phyloP scores from a whole-genome alignment of 2,113 vertebrate genomes.

The Zosterops borbonicus region DNA sequence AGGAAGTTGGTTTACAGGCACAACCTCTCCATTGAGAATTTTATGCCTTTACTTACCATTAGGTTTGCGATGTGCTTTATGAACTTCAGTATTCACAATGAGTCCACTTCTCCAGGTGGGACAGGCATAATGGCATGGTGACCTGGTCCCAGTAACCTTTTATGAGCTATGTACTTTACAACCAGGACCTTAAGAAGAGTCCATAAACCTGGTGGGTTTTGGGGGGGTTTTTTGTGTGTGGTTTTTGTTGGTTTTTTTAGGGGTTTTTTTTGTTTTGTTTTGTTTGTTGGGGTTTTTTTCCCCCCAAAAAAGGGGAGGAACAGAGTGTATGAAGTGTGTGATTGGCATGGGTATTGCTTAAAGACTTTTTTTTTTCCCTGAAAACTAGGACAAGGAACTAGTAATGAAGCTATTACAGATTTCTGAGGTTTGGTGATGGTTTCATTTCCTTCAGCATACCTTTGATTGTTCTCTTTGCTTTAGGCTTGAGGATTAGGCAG shows the following conservation, averaged over 20 bases:
- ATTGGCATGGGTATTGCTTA: not conserved
- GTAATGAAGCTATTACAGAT: not conserved
- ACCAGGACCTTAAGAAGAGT: not conserved
- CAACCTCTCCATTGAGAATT: not conserved
- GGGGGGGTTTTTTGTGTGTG: too few relatives aligned
- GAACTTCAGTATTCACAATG: not conserved
- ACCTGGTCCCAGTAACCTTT: not conserved
- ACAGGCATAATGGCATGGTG: not conserved
- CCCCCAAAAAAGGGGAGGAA: too few relatives aligned
- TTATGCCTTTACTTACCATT: not conserved
- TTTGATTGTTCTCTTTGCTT: not conserved
- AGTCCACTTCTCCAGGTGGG: not conserved
- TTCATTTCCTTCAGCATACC: not conserved
- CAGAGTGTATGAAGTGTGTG: not conserved
- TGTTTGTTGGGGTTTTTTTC: not conserved
- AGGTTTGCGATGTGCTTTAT: not conserved
- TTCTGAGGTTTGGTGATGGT: not conserved
- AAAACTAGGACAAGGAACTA: not conserved
- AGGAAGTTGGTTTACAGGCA: not conserved
- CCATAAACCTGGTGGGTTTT: too few relatives aligned
- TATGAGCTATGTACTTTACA: not conserved
- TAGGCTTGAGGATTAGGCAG: not conserved
- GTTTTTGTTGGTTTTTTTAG: not conserved
- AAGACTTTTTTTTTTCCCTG: not conserved
- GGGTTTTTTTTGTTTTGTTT: too few relatives aligned